Conservation (phyloP, 2,888 invertebrate genomes). For the Resseliella maxima region DNA sequence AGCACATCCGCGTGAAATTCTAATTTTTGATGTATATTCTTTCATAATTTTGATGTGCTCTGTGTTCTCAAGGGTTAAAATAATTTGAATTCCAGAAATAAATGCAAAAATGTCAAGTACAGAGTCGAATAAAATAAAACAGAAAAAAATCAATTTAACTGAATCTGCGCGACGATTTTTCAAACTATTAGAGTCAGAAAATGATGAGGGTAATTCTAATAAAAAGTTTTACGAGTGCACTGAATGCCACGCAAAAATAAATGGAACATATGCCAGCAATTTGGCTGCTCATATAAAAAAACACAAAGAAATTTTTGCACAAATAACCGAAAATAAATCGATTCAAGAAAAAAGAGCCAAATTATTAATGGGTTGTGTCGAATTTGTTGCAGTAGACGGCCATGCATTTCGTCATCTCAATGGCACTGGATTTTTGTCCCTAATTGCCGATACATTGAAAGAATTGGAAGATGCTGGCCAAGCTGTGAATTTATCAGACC, state of each 20-base stretch:
- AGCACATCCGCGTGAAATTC: too few relatives aligned
- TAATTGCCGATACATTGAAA: too few relatives aligned
- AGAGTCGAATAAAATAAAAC: neutral
- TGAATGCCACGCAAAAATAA: neutral
- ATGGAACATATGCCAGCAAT: neutral
- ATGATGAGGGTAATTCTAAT: too few relatives aligned
- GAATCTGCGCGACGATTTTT: neutral
- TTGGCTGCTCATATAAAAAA: neutral
- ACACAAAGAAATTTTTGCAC: neutral
- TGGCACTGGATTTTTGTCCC: neutral
- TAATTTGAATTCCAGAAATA: too few relatives aligned
- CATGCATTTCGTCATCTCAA: neutral
- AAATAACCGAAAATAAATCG: neutral
- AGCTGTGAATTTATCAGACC: too few relatives aligned
- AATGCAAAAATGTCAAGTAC: too few relatives aligned
- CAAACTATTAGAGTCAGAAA: neutral
- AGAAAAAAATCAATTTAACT: neutral
- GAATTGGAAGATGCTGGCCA: too few relatives aligned
- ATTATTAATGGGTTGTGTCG: neutral
- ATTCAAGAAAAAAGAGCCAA: too few relatives aligned
- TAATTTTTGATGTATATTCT: too few relatives aligned
- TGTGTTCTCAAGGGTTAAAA: too few relatives aligned
- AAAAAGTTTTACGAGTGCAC: neutral
- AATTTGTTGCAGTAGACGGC: neutral
- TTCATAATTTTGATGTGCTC: too few relatives aligned